A percentile compares a stretch with the other conserved stretches of the same genome.
phyloP scores from a whole-genome alignment of 2,113 vertebrate species.

The Stigmatopora argus region DNA sequence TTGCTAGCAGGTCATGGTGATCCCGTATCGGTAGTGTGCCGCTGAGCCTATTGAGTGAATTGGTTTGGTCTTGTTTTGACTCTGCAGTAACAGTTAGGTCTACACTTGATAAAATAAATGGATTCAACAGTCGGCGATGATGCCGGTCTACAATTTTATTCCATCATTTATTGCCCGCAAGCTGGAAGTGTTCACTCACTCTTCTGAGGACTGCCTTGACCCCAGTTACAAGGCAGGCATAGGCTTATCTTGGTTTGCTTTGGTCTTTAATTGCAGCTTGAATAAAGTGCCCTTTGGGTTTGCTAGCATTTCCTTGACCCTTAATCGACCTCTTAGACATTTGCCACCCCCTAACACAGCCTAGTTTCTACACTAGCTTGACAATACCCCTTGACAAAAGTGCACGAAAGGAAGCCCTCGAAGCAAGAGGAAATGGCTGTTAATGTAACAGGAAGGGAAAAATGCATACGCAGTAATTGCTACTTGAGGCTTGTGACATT shows the following conservation, averaged over 20 bases:
- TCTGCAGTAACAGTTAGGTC: constrained; percentile 57
- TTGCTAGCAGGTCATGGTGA: constrained; percentile 34
- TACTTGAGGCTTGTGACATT: background rate
- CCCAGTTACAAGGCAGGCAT: constrained; percentile 5
- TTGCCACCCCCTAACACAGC: background rate
- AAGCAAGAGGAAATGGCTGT: background rate
- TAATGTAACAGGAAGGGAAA: background rate
- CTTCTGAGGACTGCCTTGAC: constrained; percentile 9
- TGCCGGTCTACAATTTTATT: constrained; percentile 11
- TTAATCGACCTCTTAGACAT: constrained; percentile 1
- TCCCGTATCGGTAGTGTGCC: constrained; percentile 15
- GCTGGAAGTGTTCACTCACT: constrained; percentile 11
- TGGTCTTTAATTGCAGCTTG: constrained; percentile 7
- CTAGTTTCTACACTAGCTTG: background rate
- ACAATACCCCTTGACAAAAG: background rate
- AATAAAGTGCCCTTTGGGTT: constrained; percentile 4
- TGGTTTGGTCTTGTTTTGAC: constrained; percentile 37
- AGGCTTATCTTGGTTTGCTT: background rate
- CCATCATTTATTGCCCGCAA: constrained; percentile 12
- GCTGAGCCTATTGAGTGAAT: constrained; percentile 16
- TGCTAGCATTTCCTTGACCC: constrained; percentile 6
- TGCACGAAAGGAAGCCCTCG: background rate
- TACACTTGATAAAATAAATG: constrained; percentile 22
- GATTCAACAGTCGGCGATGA: constrained; percentile 35
- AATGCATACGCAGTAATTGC: background rate